Base-by-base conservation (phyloP, 2,888 invertebrate species). In the Diarsia brunnea region DNA sequence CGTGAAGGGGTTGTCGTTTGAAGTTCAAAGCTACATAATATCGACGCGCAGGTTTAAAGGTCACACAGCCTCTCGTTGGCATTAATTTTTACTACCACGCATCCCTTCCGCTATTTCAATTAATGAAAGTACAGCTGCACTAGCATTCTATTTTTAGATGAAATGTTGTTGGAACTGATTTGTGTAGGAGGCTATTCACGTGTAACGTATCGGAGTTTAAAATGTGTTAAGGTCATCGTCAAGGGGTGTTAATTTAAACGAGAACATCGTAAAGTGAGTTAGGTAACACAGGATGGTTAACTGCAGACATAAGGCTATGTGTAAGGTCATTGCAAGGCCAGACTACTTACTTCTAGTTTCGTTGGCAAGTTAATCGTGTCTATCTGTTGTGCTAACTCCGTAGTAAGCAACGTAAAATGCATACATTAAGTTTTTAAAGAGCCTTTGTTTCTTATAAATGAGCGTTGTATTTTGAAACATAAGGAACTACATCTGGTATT, bases 311-410 rank as follows among this genome's bases (percentile, higher is more conserved):
- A 84, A 90, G 87, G 89, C 82, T 84, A 79, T 71, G 60, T 74
- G 53, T 86, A 70, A 89, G 85, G 85, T 81, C 78, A 78, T 21
- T 27, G 65, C 88, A 87, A 90, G 89, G 90, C 78, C 86, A 72
- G 68, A 64, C 55, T 77, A 70, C 73, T 75, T 38, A 49, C 67
- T 69, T 24, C 67, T 74, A 55, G 79, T 79, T 79, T 79, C 73
- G 60, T 79, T 71, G 24, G 43, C 49, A 49, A 66, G 27, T 85
- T 78, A 66, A 78, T 69, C 76, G 47, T 51, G 19, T 58, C 24
- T 76, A 66, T 76, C 67, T 82, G 16, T 49, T 38, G 61, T 66
- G 61, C 7, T 61, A 69, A 71, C 14, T 66, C 31, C 55, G 47
- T 58, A 38, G 79, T 70, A 68, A 70, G 83, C 43, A 63, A 61